Evolutionary conservation across 1,140 invertebrate genomes (phyloP).

Genomic region (Propsilocerus akamusi): DNA sequence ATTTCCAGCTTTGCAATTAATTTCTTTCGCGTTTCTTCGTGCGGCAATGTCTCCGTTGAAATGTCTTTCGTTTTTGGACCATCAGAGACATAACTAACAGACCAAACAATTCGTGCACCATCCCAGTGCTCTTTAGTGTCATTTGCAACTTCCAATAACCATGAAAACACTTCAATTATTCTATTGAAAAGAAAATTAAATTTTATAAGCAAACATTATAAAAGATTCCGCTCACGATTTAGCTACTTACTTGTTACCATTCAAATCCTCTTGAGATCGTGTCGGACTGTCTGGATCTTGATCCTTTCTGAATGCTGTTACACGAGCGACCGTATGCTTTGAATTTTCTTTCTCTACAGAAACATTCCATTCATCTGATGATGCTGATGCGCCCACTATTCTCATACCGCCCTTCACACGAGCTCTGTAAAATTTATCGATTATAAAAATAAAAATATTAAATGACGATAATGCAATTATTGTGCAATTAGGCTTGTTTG

Average conservation of each 20-base stretch:
- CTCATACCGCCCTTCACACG: constrained; percentile 69
- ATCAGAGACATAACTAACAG: constrained; percentile 49
- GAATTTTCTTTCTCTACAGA: constrained; percentile 58
- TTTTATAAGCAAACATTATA: constrained; percentile 5
- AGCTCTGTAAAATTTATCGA: constrained; percentile 50
- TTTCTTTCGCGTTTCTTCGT: constrained; percentile 43
- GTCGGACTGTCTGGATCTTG: constrained; percentile 15
- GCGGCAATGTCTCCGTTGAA: constrained; percentile 20
- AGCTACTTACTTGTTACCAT: constrained; percentile 5
- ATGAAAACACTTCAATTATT: constrained; percentile 70
- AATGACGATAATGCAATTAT: neutral
- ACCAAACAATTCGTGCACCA: constrained; percentile 65
- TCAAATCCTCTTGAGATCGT: neutral
- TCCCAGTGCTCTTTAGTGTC: constrained; percentile 57
- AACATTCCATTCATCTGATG: constrained; percentile 64
- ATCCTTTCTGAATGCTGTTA: constrained; percentile 58
- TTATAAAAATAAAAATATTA: constrained; percentile 7
- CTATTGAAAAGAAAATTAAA: constrained; percentile 22
- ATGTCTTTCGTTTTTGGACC: constrained; percentile 30
- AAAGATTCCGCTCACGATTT: no score
- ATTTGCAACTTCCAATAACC: constrained; percentile 76
- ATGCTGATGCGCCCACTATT: constrained; percentile 60
- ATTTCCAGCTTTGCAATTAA: constrained; percentile 69
- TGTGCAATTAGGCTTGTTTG: no score
- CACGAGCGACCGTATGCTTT: constrained; percentile 65